Base-by-base conservation (phyloP, 2,888 invertebrate genomes). In the Empis stercorea region DNA sequence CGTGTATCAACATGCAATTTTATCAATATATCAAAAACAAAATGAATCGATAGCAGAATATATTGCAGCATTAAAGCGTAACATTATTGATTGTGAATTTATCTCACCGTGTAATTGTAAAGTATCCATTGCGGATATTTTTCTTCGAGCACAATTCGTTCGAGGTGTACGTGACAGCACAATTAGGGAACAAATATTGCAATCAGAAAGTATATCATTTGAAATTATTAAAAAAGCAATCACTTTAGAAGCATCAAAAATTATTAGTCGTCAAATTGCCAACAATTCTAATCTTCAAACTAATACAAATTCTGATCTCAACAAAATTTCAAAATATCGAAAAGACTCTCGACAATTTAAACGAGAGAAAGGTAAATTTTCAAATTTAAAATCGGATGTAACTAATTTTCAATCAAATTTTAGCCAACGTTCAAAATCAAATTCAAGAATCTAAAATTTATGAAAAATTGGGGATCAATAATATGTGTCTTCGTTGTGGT, bases 41-140 rank as follows among this genome's bases (percentile, higher is more conserved):
- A 43, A 43, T 30, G n/a, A 43, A 43, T 30, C 27, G 15, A 43
- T 43, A 13, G 43, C 43, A 11, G 43, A 27, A 13, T 43, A 30
- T 15, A 27, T 43, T 10, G 27, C 43, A 6, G 11, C 4, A 7
- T 23, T 43, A 27, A 23, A 10, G 15, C 13, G 30, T n/a, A 23
- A 43, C 13, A 11, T 43, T 10, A 15, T 11, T 20, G 30, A 43
- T 23, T 43, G 43, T 30, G 43, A 43, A 10, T 43, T 43, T 15
- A 30, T 30, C 4, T 43, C 43, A 43, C 11, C 43, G 5, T 23
- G 43, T 43, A 10, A 20, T 30, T 43, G 43, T 27, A 43, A 43
- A 32, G 27, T n/a, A 14, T 43, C 7, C 3, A 41, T 17, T 20
- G 41, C n/a, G 3, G 41, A 41, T 16, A 41, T 41, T 6, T 41